Base-by-base conservation (phyloP, 1,140 invertebrate species). In the Cydia splendana region DNA sequence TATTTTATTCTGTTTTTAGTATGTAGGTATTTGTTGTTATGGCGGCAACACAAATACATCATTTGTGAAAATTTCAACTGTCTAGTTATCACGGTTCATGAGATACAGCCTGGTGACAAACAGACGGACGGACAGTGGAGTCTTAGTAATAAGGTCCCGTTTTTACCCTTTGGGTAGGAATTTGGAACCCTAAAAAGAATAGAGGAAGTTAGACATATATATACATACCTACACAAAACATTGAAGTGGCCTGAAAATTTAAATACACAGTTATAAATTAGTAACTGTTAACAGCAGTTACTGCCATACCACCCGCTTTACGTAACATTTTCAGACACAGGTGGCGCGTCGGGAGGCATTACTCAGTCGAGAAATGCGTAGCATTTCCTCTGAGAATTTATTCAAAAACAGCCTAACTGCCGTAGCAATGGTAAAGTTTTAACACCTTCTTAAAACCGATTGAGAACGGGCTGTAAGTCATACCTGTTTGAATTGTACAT, bases 301-400 rank as follows among this genome's bases (percentile, higher is more conserved):
- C 18, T 24, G 20, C 57, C 57, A 62, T n/a, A 62, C 6, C 20
- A 24, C 20, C 18, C 20, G 18, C 10, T 51, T 4, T 53, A 57
- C n/a, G n/a, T 57, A 18, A 62, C 20, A 62, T 24, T 62, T 20
- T n/a, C 57, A 62, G 57, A 6, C 57, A 24, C 57, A 62, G 57
- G 18, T 62, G 30, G 30, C 30, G 57, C 57, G 57, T 15, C 57
- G 18, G 18, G 57, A 24, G 10, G 20, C 57, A 62, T 62, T 62
- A 62, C 15, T 62, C 57, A 62, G 57, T 62, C 57, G 57, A 62
- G 57, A 20, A 62, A 20, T 62, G 57, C 57, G 57, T 62, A 62
- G 57, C 9, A 62, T 62, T 62, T 18, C 57, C 20, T 18, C 18
- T 62, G 57, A 62, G 12, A 62, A 62, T n/a, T 2, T 24, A 12